Percentiles rank a stretch among this genome's conserved stretches.
Conservation (phyloP, 2,113 vertebrate genomes). For the Phrynocephalus versicolor region DNA sequence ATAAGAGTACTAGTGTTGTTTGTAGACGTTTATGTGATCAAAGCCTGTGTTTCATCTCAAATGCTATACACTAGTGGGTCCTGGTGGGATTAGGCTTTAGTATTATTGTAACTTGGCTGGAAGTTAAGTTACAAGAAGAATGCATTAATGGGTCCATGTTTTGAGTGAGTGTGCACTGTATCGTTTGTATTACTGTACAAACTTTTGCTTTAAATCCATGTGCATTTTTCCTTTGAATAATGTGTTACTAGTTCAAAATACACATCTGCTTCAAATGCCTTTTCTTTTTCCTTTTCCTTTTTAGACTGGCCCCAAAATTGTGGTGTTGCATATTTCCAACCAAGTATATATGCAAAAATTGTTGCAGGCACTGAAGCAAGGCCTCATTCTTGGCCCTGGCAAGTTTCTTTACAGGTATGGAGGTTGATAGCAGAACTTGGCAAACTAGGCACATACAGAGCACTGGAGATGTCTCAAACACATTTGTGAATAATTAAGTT, state of each 20-base stretch:
- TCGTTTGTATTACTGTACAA: too few species aligned
- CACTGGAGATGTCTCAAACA: neutral
- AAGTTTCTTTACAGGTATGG: slow-evolving; percentile 80
- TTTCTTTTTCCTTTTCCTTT: neutral
- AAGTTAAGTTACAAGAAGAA: too few species aligned
- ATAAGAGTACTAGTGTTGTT: too few species aligned
- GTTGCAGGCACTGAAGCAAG: slow-evolving; percentile 77
- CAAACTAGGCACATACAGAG: neutral
- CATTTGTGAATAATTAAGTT: neutral
- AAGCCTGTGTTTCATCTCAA: too few species aligned
- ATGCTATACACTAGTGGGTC: too few species aligned
- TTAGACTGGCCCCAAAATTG: slow-evolving; percentile 81
- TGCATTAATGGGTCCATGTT: too few species aligned
- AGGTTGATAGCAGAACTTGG: neutral
- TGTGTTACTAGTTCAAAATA: neutral
- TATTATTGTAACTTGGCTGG: too few species aligned
- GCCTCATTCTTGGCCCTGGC: slow-evolving; percentile 80
- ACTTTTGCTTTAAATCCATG: too few species aligned
- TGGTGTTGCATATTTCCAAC: slow-evolving; percentile 77
- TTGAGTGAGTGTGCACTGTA: too few species aligned
- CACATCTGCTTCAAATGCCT: neutral
- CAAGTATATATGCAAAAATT: slow-evolving; percentile 76
- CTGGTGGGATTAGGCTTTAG: too few species aligned
- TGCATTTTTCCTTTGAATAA: too few species aligned
- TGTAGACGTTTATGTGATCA: too few species aligned